Evolutionary conservation across 2,797 vertebrate species (phyloP).

Genomic region (Tokudaia muenninki): DNA sequence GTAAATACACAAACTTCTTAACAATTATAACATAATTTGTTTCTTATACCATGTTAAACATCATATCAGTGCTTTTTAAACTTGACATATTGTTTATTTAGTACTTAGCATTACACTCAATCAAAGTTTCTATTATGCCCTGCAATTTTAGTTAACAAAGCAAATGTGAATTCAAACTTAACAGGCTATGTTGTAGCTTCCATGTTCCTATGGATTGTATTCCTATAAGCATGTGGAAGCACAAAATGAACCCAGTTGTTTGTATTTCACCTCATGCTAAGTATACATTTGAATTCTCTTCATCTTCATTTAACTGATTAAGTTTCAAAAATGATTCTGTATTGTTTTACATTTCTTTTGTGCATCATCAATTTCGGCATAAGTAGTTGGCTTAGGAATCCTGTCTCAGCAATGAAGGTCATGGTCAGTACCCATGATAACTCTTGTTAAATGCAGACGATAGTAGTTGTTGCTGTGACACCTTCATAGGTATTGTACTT

Average conservation of each 20-base stretch:
- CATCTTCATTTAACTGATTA: not conserved
- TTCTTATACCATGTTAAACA: not conserved
- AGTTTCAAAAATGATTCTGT: not conserved
- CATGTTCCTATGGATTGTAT: not conserved
- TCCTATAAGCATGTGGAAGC: slow-evolving; percentile 1
- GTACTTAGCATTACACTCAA: slow-evolving; percentile 32
- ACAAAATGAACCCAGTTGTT: not conserved
- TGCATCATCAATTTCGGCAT: not conserved
- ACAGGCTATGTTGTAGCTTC: not conserved
- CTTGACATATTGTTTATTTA: not conserved
- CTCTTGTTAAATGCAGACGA: not conserved
- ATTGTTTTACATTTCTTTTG: not conserved
- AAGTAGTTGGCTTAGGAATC: not conserved
- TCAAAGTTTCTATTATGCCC: slow-evolving; percentile 16
- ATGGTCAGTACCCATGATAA: not conserved
- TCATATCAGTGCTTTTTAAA: not conserved
- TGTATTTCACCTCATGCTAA: slow-evolving; percentile 25
- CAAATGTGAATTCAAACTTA: slow-evolving; percentile 3
- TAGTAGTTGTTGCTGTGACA: not conserved
- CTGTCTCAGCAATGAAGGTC: not conserved
- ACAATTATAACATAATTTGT: not conserved
- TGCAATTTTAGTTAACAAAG: slow-evolving; percentile 3
- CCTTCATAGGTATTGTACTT: not conserved
- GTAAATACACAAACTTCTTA: not conserved
- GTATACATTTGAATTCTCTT: not conserved